Conservation (phyloP, 2,113 vertebrate genomes). For the Egretta garzetta region DNA sequence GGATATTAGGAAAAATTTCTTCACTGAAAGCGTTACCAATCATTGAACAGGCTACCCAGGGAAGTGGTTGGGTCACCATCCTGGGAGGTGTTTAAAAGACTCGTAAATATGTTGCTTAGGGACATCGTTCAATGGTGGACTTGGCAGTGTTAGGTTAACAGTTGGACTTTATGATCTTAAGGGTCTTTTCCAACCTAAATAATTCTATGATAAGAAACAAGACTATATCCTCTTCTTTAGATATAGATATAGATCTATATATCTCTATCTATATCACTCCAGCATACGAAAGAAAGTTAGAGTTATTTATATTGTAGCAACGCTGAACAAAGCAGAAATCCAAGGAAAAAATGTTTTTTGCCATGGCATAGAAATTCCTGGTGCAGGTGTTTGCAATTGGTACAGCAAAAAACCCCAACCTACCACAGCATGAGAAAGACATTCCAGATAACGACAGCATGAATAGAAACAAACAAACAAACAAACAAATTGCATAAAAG, state of each 20-base stretch:
- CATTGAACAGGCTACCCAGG: background rate
- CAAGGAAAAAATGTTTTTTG: background rate
- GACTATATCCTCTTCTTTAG: background rate
- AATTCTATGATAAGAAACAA: background rate
- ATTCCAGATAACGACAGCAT: background rate
- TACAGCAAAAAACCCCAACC: too few species aligned
- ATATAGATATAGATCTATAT: background rate
- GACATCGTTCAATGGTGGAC: too few species aligned
- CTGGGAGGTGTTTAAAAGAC: background rate
- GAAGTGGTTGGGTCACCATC: background rate
- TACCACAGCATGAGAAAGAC: background rate
- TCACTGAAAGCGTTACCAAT: background rate
- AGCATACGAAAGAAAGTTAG: background rate
- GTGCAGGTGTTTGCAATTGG: background rate
- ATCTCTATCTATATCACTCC: background rate
- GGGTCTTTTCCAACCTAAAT: background rate
- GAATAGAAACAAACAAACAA: background rate
- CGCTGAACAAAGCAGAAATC: background rate
- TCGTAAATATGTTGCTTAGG: fast-evolving
- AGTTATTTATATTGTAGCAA: background rate
- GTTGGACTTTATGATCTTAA: too few species aligned
- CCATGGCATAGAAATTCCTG: background rate
- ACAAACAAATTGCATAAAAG: background rate
- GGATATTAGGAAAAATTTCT: background rate
- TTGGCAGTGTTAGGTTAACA: background rate